phyloP scores from a whole-genome alignment of 2,797 vertebrate species.

The Tauraco hartlaubi region DNA sequence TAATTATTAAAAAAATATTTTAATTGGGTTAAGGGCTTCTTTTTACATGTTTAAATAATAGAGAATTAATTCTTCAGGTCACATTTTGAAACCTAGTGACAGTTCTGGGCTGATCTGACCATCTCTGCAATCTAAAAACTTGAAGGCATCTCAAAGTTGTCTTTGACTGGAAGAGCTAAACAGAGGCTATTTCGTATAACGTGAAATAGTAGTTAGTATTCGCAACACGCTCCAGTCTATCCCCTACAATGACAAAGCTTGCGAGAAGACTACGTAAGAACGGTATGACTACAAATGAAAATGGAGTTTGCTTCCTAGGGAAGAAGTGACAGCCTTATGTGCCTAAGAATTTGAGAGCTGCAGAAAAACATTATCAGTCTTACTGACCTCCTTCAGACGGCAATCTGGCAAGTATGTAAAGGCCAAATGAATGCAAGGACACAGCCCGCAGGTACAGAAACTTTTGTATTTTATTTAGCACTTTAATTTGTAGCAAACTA shows the following conservation, averaged over 20 bases:
- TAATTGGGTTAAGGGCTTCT: neutral
- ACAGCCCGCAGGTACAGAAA: neutral
- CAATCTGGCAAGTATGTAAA: neutral
- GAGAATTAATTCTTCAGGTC: neutral
- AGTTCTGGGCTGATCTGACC: neutral
- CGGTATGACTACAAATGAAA: neutral
- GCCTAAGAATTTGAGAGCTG: neutral
- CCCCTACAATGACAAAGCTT: neutral
- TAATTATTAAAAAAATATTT: neutral
- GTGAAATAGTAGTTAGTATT: neutral
- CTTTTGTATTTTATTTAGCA: neutral
- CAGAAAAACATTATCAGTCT: neutral
- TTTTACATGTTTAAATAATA: neutral
- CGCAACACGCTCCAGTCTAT: neutral
- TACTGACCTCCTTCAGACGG: neutral
- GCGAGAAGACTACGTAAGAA: neutral
- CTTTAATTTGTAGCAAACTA: neutral
- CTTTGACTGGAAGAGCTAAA: neutral
- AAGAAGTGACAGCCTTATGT: neutral
- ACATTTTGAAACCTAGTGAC: neutral
- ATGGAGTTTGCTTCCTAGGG: neutral
- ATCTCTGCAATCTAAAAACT: neutral
- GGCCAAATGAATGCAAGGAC: neutral
- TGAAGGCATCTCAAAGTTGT: neutral
- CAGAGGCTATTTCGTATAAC: neutral